Percentiles rank a stretch among this genome's conserved stretches.
Conservation (phyloP, 2,797 vertebrate genomes). For the Paratrypauchen microcephalus region DNA sequence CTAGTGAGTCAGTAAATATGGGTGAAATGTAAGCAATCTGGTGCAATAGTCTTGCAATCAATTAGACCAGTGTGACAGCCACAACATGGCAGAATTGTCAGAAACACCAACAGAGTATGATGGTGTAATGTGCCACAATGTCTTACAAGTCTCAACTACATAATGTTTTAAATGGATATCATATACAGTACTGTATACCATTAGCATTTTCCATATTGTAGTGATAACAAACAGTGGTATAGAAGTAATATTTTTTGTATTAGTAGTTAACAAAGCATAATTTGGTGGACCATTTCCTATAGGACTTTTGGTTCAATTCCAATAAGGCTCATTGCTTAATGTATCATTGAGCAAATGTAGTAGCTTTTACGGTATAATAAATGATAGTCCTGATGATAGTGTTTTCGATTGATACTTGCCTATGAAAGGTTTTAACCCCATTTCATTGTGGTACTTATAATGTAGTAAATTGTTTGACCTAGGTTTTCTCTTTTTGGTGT, state of each 20-base stretch:
- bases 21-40: conserved; percentile 25
- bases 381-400: no score
- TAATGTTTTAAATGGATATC: neutral
- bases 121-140: neutral
- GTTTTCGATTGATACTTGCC: no score
- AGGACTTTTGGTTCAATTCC: no score
- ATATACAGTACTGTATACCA: neutral
- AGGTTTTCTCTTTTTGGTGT: neutral
- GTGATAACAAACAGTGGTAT: neutral
- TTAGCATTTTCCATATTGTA: neutral
- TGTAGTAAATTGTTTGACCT: no score
- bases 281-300: no score
- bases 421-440: no score
- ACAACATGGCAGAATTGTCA: conserved; percentile 5
- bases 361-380: no score
- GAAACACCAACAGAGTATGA: neutral
- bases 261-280: no score
- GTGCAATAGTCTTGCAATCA: conserved; percentile 12
- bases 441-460: no score
- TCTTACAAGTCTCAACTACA: neutral
- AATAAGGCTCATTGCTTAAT: no score
- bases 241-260: no score
- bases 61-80: conserved; percentile 5
- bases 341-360: no score
- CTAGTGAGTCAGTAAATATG: conserved; percentile 25